Base-by-base conservation (phyloP, 2,888 invertebrate genomes). In the Stictocephala bisonia region DNA sequence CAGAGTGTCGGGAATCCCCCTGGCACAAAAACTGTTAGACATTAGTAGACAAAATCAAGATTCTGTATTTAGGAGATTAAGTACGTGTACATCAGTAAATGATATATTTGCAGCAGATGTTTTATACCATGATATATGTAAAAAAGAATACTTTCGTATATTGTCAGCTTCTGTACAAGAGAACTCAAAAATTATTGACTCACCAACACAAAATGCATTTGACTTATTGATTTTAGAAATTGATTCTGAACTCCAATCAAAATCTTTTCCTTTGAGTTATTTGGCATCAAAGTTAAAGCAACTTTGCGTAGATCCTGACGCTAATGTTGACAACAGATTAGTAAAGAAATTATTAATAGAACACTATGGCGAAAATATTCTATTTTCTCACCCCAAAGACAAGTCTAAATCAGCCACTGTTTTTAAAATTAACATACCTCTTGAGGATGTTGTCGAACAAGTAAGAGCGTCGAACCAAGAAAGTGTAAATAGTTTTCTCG, bases 1-100 rank as follows among this genome's bases (percentile, higher is more conserved):
- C 13, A 48, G 48, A n/a, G n/a, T 48, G 2, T 60, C 60, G 15
- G 60, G 29, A 60, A 18, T 13, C 3, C 31, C 31, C 13, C 20
- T 60, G 1, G 60, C 60, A 2, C 60, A 60, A 29, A 60, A 60
- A 15, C n/a, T 29, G 3, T 60, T 26, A 60, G 29, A 60, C 31
- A 31, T 2, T 2, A 18, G 4, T 18, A 48, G 13, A 48, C 6
- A 48, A 48, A 48, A 48, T 18, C 3, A 48, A 29, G 60, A 60
- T 60, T 31, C 60, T 60, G 20, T 60, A 18, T 60, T 60, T 35
- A 60, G n/a, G 1, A 15, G 60, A 60, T 60, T 60, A 60, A 60
- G 60, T 31, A 60, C 60, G 4, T 60, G 60, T 35, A 18, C 60
- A n/a, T 20, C 60, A 29, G 60, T 60, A 11, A 60, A 60, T 60